Base-by-base conservation (phyloP, 1,140 invertebrate species). In the Leptinotarsa texana region DNA sequence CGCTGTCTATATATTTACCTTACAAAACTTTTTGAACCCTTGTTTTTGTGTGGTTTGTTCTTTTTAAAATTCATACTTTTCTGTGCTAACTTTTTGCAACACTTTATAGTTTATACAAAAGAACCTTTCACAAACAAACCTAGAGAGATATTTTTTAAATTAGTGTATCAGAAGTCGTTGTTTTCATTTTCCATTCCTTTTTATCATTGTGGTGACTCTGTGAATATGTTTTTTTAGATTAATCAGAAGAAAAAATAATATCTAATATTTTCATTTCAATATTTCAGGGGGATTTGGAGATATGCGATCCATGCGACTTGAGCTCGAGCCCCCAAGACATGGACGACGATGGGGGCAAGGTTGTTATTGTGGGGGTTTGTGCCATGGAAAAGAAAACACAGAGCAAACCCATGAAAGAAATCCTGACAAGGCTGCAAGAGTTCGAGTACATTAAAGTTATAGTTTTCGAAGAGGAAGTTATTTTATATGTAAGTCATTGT, bases 371-470 rank as follows among this genome's bases (percentile, higher is more conserved):
- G 76, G 97, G 97, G 65, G 93, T 99, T 75, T 99, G 98, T 89
- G 96, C 98, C 61, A 99, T 99, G 98, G 94, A 95, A 79, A 99
- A 99, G 86, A 99, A 99, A 87, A 97, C 96, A 3, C 93, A 96
- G 80, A 98, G 97, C 69, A 98, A 98, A 88, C 97, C 98, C 3
- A 99, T 99, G 98, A 96, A 95, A 84, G 97, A 99, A 87, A 99
- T 99, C 82, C 89, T 99, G 18, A 96, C 93, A 1, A 89, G 98
- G 2, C 89, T 99, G 13, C 94, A 96, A 80, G 96, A 98, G 85
- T 99, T 99, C 86, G 95, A 98, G 84, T 98, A 97, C 83, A 95
- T 99, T 77, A 94, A 95, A 87, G 95, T 97, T 84, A 87, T 95
- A 47, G 93, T 98, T 49, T 98, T 98, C 87, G 90, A 93, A 61